Base-by-base conservation (phyloP, 2,797 vertebrate genomes). In the Coregonus ussuriensis region DNA sequence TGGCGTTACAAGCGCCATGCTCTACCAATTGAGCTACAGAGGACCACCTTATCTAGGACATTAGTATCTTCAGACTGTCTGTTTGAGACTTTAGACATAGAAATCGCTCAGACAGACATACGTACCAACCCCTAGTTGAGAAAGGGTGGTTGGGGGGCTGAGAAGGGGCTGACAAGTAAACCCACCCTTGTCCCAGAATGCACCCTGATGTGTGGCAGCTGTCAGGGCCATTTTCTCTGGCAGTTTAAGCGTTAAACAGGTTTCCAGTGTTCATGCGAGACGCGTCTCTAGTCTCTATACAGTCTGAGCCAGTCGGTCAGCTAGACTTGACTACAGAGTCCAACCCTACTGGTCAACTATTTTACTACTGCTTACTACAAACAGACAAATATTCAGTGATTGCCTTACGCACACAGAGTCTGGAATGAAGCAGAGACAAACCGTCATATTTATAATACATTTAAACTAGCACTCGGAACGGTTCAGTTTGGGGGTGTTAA, bases 321-420 rank as follows among this genome's bases (percentile, higher is more conserved):
- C n/a, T 4, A 6, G 4, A 63, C 59, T 15, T 53, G 52, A 53
- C 52, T 53, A 53, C 33, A 69, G 16, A 6, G n/a, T 53, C 51
- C 29, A 33, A 73, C 47, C 18, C 15, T 82, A 83, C 77, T 74
- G 15, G 75, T 88, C 85, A 83, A 33, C 31, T 33, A 33, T 33
- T 33, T 33, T 33, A 86, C 85, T 87, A 81, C 84, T 86, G 83
- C 86, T 85, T 82, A 77, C 83, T 84, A 84, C 86, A 88, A 84
- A 90, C 84, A 74, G 83, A 84, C 86, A 88, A 84, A 90, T 83
- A 74, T 86, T 78, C 85, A 88, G 84, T 94, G 94, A 95, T 95
- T 95, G 94, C 90, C 87, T 91, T 89, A 91, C 93, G 91, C 94
- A 77, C 81, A 89, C 79, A 89, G 52, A 87, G 84, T 88, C 90